Percentiles rank a stretch among this genome's conserved stretches.
Conservation (phyloP, 2,797 vertebrate species). For the Pipistrellus nathusii region DNA sequence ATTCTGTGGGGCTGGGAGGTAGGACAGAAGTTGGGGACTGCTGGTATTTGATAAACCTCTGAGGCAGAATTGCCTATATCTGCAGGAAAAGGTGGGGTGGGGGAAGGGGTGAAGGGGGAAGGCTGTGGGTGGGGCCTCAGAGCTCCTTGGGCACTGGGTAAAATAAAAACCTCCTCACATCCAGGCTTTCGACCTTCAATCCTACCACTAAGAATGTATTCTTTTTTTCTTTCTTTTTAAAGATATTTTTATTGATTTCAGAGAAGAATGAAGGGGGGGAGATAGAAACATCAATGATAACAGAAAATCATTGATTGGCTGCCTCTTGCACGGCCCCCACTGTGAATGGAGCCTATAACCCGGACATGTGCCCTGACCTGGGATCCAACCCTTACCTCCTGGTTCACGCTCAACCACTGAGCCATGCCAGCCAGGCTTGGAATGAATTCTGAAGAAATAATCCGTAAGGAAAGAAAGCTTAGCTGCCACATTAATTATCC, state of each 20-base stretch:
- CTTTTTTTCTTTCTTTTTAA: too few relatives aligned
- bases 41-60: neutral
- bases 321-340: too few relatives aligned
- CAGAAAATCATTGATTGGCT: too few relatives aligned
- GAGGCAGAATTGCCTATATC: neutral
- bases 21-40: neutral
- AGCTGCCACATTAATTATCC: neutral
- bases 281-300: too few relatives aligned
- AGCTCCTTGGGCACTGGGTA: neutral
- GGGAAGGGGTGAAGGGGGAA: neutral
- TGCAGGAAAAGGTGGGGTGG: neutral
- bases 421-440: neutral
- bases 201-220: neutral
- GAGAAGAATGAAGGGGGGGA: too few relatives aligned
- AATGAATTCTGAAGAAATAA: constrained; percentile 28
- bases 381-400: too few relatives aligned
- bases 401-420: too few relatives aligned
- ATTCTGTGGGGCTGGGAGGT: neutral
- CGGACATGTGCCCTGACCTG: too few relatives aligned
- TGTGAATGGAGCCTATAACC: too few relatives aligned
- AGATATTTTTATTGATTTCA: too few relatives aligned
- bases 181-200: neutral
- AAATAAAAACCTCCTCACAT: neutral
- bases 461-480: neutral
- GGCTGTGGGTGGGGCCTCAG: accelerated